phyloP scores from a whole-genome alignment of 1,140 invertebrate genomes.

The Pristionchus pacificus region DNA sequence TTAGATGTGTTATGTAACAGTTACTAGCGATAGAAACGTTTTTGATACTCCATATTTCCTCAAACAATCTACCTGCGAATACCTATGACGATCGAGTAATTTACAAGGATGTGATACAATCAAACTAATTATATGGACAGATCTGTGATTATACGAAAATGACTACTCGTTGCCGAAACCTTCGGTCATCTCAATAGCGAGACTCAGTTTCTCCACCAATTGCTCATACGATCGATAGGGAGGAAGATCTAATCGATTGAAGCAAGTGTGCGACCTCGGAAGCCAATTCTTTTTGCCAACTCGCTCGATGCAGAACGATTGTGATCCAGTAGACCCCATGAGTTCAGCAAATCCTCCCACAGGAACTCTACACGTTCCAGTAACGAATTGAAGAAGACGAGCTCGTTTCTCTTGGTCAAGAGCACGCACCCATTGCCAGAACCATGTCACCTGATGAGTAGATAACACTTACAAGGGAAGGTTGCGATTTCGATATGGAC shows the following conservation, averaged over 20 bases:
- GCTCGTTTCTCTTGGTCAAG: constrained; percentile 90
- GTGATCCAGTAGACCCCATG: constrained; percentile 86
- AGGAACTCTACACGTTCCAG: constrained; percentile 88
- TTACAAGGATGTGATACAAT: too few species aligned
- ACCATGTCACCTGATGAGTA: constrained; percentile 81
- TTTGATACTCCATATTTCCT: too few species aligned
- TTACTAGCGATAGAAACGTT: too few species aligned
- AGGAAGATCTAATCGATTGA: constrained; percentile 88
- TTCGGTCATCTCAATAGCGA: constrained; percentile 99
- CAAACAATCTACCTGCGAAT: too few species aligned
- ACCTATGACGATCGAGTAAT: too few species aligned
- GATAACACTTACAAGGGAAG: too few species aligned
- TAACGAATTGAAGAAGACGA: constrained; percentile 87
- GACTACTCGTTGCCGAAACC: constrained; percentile 91
- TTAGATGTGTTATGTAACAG: too few species aligned
- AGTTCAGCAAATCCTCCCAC: constrained; percentile 91
- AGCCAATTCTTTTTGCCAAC: constrained; percentile 99
- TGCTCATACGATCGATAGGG: constrained; percentile 94
- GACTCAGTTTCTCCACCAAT: constrained; percentile 88
- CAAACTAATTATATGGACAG: too few species aligned
- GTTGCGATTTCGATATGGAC: too few species aligned
- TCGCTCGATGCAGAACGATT: constrained; percentile 98
- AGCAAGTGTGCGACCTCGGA: constrained; percentile 91
- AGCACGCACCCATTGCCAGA: constrained; percentile 86
- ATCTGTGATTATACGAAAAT: background rate